Base-by-base conservation (phyloP, 2,113 vertebrate genomes). In the Actinemys pallida region DNA sequence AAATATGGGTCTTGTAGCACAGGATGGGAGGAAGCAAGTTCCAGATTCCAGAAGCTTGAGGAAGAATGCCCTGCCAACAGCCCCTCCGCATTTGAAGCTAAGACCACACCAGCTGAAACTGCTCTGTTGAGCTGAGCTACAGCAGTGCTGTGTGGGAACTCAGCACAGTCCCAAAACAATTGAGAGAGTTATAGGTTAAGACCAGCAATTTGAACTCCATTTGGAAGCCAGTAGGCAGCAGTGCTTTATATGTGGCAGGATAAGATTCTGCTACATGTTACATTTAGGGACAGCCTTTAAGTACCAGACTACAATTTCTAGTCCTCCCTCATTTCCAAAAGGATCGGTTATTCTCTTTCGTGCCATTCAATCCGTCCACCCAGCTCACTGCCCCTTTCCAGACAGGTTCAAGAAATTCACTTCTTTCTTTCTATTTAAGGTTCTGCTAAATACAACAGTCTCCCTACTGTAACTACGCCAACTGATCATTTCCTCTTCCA, bases 331-430 rank as follows among this genome's bases (percentile, higher is more conserved):
- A 31, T 72, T 82, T 72, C 54, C 11, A 59, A 83, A 53, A 50
- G 49, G 79, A n/a, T 8, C 42, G 12, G 25, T n/a, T 81, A 88
- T 59, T 20, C 2, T 84, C 50, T 88, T 79, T 39, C 5, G 3
- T 35, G 42, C 17, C 17, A 17, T 79, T 79, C 22, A 47, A 31
- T 29, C 45, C 27, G 84, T 57, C 47, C 88, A 88, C 6, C 0
- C 5, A 85, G 20, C 42, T 11, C 56, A 25, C 7, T 0, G 0
- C 7, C 76, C 19, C 6, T 69, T 13, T 31, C 65, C 35, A 3
- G 4, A 3, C 25, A 49, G 82, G 2, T 49, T 72, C 56, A 27
- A 81, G 56, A n/a, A 91, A 85, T 0, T 5, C 8, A 52, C 12
- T 8, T 90, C 17, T n/a, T 83, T 31, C 80, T 88, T 91, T 84